Conservation (phyloP, 2,888 invertebrate genomes). For the Ormia ochracea region DNA sequence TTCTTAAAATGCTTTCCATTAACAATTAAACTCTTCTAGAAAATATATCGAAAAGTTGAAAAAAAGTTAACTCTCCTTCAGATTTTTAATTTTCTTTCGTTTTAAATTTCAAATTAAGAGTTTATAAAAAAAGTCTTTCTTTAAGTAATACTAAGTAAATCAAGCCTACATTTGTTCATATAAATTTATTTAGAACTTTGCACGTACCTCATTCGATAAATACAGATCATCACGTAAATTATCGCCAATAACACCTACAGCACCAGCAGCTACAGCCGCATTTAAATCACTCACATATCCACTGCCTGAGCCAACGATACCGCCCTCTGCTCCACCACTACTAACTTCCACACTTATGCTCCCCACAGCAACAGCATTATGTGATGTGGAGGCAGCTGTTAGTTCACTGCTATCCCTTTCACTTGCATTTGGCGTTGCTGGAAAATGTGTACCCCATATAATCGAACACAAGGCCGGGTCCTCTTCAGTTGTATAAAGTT, state of each 20-base stretch:
- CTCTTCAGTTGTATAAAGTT: constrained; percentile 75
- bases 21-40: too few species aligned
- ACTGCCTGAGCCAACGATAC: constrained; percentile 25
- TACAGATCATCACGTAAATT: constrained; percentile 70
- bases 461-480: constrained; percentile 75
- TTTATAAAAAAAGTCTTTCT: too few species aligned
- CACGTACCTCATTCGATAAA: constrained; percentile 65
- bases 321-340: constrained; percentile 20
- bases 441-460: constrained; percentile 74
- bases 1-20: too few species aligned
- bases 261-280: constrained; percentile 50
- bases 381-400: constrained; percentile 55
- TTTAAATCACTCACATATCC: constrained; percentile 49
- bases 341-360: background rate
- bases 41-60: too few species aligned
- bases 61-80: too few species aligned
- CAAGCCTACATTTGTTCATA: background rate
- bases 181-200: background rate
- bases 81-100: too few species aligned
- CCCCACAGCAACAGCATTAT: constrained; percentile 37
- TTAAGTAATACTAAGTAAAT: too few species aligned
- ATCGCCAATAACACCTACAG: constrained; percentile 59
- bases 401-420: constrained; percentile 65
- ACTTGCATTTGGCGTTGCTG: constrained; percentile 66
- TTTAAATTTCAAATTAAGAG: too few species aligned